A percentile compares a stretch with the other conserved stretches of the same genome.
These are phyloP conservation scores for Raja brachyura DNA, from an alignment of 2,113 vertebrate genomes.

Conservation along the genomic window DNA sequence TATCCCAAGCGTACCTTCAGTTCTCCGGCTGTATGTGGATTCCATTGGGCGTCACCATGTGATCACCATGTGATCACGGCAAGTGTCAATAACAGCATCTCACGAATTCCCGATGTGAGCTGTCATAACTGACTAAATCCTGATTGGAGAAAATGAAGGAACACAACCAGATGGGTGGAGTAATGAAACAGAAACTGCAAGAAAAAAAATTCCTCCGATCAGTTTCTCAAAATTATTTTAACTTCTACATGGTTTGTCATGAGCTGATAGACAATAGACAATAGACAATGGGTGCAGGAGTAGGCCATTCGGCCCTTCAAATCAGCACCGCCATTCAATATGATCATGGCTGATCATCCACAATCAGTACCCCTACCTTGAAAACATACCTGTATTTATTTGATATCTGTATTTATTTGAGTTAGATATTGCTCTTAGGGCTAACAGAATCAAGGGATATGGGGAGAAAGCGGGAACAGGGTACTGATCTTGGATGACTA, in stretches of 20 bases:
- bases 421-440: no score
- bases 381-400: background rate
- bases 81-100: background rate
- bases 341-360: no score
- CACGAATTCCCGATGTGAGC: constrained; percentile 29
- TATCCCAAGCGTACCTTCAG: background rate
- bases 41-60: background rate
- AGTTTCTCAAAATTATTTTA: background rate
- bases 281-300: no score
- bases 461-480: no score
- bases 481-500: no score
- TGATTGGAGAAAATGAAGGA: constrained; percentile 31
- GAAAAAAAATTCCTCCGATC: background rate
- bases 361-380: background rate
- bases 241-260: background rate
- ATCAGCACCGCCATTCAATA: no score
- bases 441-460: no score
- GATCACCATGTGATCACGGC: constrained; percentile 6
- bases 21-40: background rate
- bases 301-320: no score
- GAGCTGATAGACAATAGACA: no score
- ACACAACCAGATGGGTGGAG: background rate
- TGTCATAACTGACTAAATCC: constrained; percentile 32
- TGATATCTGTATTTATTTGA: background rate
- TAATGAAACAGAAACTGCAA: background rate